phyloP scores from a whole-genome alignment of 2,113 vertebrate species.

The Eira barbara region DNA sequence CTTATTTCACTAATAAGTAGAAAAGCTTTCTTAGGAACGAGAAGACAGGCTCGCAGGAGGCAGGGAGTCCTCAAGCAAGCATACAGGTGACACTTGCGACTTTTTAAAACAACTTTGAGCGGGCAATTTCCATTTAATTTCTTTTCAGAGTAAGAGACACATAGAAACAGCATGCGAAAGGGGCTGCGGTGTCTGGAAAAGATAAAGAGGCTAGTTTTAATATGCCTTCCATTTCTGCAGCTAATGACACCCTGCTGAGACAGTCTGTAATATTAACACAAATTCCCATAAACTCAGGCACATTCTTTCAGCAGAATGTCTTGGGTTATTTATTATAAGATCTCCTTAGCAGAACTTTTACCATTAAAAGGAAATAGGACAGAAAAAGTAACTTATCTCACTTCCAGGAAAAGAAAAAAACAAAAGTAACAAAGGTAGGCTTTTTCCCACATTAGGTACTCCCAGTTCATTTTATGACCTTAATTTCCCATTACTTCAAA shows the following conservation, averaged over 20 bases:
- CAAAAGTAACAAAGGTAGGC: neutral
- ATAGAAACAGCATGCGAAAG: neutral
- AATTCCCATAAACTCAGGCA: slow-evolving; percentile 25
- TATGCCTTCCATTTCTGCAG: slow-evolving; percentile 36
- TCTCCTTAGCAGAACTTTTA: slow-evolving; percentile 51
- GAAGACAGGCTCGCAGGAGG: neutral
- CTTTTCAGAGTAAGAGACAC: neutral
- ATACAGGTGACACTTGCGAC: slow-evolving; percentile 28
- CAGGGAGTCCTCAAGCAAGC: slow-evolving; percentile 7
- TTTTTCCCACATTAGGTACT: neutral
- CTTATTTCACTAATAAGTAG: slow-evolving; percentile 50
- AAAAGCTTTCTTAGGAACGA: slow-evolving; percentile 30
- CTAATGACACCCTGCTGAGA: slow-evolving; percentile 9
- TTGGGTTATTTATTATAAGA: slow-evolving; percentile 2
- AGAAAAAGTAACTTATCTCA: neutral
- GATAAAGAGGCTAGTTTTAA: slow-evolving; percentile 26
- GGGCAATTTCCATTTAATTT: slow-evolving; percentile 51
- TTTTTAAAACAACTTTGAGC: slow-evolving; percentile 30
- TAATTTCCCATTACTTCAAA: neutral
- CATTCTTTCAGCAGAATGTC: slow-evolving; percentile 40
- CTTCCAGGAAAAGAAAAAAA: neutral
- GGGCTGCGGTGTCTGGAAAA: slow-evolving; percentile 9
- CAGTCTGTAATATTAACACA: neutral
- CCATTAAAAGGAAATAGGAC: slow-evolving; percentile 48
- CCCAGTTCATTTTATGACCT: neutral